Base-by-base conservation (phyloP, 2,797 vertebrate genomes). In the Synaphobranchus kaupii region DNA sequence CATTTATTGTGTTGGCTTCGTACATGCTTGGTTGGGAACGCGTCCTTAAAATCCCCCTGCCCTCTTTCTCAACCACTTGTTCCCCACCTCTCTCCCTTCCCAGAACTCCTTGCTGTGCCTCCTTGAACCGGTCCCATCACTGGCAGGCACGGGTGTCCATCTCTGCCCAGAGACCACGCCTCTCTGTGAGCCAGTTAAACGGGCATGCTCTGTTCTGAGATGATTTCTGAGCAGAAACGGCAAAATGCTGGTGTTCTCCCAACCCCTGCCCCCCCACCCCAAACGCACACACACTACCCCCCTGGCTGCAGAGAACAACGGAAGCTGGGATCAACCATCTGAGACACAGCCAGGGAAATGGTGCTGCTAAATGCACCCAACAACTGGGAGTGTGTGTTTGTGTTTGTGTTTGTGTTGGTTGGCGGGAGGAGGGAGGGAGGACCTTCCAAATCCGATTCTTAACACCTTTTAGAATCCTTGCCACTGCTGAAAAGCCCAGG, bases 401-500 rank as follows among this genome's bases (percentile, higher is more conserved):
- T 28, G 25, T 28, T 4, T 66, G 63, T 66, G n/a, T 68, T 25
- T 28, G 63, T 68, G 63, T 68, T 0, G 3, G 22, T 17, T 5
- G 63, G 63, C 0, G 39, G 39, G 71, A 3, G 71, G 20, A 9
- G 10, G 58, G 63, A 34, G 73, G 12, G 68, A 12, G 34, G 52
- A 56, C 20, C 52, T 25, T 82, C 50, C 44, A 85, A 85, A 85
- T 88, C 84, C 87, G 13, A 78, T 84, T 71, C 78, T 52, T 81
- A 88, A 68, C 68, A 83, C 84, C 87, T 82, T 85, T 63, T 54
- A 82, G 58, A 88, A 88, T 47, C 58, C 73, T 85, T 47, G 60
- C 13, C 86, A 15, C 76, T 4, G 39, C 39, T 81, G 86, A 66
- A 81, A 81, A 17, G 56, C 76, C 56, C 15, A 86, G 86, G 54